Evolutionary conservation across 2,888 invertebrate genomes (phyloP).

Genomic region (Gandaritis pyraliata): DNA sequence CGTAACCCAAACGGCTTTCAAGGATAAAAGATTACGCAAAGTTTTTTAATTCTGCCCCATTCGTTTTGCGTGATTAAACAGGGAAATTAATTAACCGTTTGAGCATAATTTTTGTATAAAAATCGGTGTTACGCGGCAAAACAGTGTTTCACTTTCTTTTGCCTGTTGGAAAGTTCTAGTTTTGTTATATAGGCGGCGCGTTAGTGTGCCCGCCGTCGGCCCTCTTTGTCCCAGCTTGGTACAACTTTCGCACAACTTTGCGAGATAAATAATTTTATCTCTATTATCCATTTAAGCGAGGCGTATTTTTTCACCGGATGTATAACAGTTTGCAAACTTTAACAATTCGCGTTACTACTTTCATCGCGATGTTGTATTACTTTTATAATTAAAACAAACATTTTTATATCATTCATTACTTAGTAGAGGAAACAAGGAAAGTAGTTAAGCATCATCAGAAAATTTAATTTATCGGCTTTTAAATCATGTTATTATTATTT

Average conservation of each 20-base stretch:
- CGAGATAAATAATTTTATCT: slow-evolving; percentile 77
- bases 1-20: neutral
- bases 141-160: slow-evolving; percentile 60
- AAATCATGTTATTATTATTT: no score
- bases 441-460: slow-evolving; percentile 39
- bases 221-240: slow-evolving; percentile 66
- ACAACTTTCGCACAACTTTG: slow-evolving; percentile 66
- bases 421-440: neutral
- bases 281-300: slow-evolving; percentile 73
- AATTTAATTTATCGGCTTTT: slow-evolving; percentile 43
- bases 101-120: neutral
- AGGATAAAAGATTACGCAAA: neutral
- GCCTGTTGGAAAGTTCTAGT: slow-evolving; percentile 61
- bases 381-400: slow-evolving; percentile 23
- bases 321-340: slow-evolving; percentile 63
- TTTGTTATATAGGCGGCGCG: slow-evolving; percentile 53
- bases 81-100: neutral
- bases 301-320: slow-evolving; percentile 54
- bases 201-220: slow-evolving; percentile 48
- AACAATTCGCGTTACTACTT: slow-evolving; percentile 35
- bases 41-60: neutral
- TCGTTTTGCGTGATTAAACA: slow-evolving; percentile 4
- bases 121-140: slow-evolving; percentile 38
- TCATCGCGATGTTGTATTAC: slow-evolving; percentile 29
- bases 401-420: slow-evolving; percentile 1